Base-by-base conservation (phyloP, 2,888 invertebrate genomes). In the Ophraella communa region DNA sequence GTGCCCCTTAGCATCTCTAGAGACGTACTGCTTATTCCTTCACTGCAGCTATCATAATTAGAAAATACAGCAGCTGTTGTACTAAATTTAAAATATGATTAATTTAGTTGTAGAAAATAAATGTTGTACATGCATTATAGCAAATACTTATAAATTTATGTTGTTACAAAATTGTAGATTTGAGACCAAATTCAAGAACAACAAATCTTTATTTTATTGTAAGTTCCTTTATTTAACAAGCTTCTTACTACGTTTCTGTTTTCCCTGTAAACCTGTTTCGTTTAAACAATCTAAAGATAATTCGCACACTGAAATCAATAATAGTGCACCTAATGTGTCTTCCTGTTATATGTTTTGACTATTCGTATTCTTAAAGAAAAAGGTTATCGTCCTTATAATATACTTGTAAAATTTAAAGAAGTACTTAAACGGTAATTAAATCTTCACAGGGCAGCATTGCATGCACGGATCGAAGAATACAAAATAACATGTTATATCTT, bases 401-500 rank as follows among this genome's bases (percentile, higher is more conserved):
- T n/a, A n/a, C n/a, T n/a, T 42, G 17, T 8, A 14, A 17, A 42
- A 42, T 14, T 17, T 52, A 30, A 33, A 30, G 17, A 17, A 24
- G 14, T 23, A 33, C 33, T 10, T 27, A 24, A 51, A 51, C 7
- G 21, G 24, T 51, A 23, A 52, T 33, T 52, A 21, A 10, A 33
- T 11, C 18, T 30, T 20, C 52, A 17, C 18, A 33, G 30, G 14
- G 30, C 11, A 21, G 18, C 4, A 11, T 52, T 33, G 52, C 52
- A 52, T 52, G 52, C 33, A 33, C 21, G 52, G 30, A 18, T 52
- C 30, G 18, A 11, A 17, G 42, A 18, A 47, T n/a, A 47, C 47
- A 21, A 52, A 52, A 52, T 52, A 33, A 52, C 30, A 52, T 52
- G 52, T 52, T 52, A 52, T 52, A 30, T 52, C 52, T 18, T 5